Base-by-base conservation (phyloP, 1,140 invertebrate genomes). In the Psilanteris sp. region DNA sequence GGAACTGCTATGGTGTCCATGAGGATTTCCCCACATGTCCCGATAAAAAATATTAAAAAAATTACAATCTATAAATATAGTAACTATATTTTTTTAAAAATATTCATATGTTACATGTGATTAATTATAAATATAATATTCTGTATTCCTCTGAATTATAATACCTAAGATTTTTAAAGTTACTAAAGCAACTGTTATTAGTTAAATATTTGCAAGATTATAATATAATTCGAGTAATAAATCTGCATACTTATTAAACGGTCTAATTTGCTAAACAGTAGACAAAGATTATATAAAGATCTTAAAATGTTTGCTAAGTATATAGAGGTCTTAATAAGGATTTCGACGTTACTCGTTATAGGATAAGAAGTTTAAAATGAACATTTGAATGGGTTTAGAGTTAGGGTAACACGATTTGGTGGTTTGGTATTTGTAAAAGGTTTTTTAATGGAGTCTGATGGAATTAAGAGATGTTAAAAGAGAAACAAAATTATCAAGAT, bases 361-460 rank as follows among this genome's bases (percentile, higher is more conserved):
- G 11, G 9, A 26, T 20, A 22, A 15, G 24, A 20, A 31, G 5
- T 24, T 55, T 34, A 31, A 43, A 14, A 43, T 57, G 16, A 57
- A 55, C 52, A 55, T 59, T 59, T 36, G 18, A 46, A 46, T 26
- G 18, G 27, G n/a, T 34, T 44, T 44, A 44, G 5, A 22, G 24
- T 14, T 9, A 15, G 5, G 41, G 29, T 59, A 46, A 59, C 46
- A 13, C 31, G 55, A 59, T 44, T 59, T 46, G 7, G 39, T 22
- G 55, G 39, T 59, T 59, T 34, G 50, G 7, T 37, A 52, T 37
- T 52, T 52, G 13, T 37, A 15, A 41, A 55, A 44, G 54, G 39
- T 34, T 59, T 59, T 59, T 59, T 59, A 59, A 59, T 59, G 39
- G 54, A 59, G 16, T 34, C 11, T 59, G 20, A 34, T 44, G 29